phyloP scores from a whole-genome alignment of 2,888 invertebrate species.

The Hirtodrosophila cameraria region DNA sequence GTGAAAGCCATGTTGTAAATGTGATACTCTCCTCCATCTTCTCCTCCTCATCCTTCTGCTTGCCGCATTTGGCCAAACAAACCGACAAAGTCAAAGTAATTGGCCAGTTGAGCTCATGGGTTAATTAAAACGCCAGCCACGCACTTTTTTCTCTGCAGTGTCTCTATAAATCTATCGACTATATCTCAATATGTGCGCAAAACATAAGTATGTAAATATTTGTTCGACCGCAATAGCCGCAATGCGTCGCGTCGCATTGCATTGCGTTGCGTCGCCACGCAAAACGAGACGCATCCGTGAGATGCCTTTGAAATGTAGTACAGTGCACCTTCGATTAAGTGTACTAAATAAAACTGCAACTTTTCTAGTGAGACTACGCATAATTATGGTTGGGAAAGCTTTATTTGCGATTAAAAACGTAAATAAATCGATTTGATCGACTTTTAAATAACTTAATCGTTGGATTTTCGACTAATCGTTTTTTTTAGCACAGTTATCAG shows the following conservation, averaged over 20 bases:
- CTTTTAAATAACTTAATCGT: no score
- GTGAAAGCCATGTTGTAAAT: constrained; percentile 72
- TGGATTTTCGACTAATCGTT: no score
- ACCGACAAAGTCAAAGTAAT: constrained; percentile 63
- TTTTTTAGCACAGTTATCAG: no score
- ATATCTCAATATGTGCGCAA: constrained; percentile 33
- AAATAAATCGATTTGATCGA: no score
- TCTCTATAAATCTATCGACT: constrained; percentile 50
- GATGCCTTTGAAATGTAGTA: constrained; percentile 78
- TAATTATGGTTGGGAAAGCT: no score
- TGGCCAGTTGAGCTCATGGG: constrained; percentile 76
- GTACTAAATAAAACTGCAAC: no score
- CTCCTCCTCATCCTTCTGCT: background rate
- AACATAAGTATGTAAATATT: constrained; percentile 63
- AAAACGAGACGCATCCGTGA: constrained; percentile 64
- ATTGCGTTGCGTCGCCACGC: constrained; percentile 25
- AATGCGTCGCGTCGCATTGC: constrained; percentile 32
- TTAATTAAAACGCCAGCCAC: constrained; percentile 75
- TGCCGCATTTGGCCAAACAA: constrained; percentile 1
- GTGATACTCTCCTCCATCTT: constrained; percentile 8
- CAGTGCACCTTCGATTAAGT: no score
- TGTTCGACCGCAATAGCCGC: constrained; percentile 68
- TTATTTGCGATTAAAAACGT: no score
- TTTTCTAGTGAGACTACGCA: no score
- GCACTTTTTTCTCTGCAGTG: constrained; percentile 57